Conservation (phyloP, 2,113 vertebrate species). For the Tyto alba region DNA sequence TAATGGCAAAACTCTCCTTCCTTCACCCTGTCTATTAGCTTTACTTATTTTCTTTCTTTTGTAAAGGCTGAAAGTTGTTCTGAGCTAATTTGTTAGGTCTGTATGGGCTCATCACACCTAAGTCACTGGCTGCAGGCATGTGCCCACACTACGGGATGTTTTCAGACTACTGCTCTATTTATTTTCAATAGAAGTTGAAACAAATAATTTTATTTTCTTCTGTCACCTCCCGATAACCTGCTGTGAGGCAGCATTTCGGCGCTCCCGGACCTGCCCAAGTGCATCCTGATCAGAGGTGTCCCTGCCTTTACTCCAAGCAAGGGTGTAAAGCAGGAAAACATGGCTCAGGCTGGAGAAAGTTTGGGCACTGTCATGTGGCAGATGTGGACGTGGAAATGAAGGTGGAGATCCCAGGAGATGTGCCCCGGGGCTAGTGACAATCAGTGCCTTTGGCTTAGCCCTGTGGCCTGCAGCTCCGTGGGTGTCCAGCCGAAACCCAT, state of each 20-base stretch:
- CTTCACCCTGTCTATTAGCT: not conserved
- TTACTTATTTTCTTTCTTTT: not conserved
- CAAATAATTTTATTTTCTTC: not conserved
- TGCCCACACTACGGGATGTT: not conserved
- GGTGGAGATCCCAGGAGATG: not conserved
- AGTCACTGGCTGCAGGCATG: not conserved
- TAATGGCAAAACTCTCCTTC: not conserved
- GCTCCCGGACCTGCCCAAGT: not conserved
- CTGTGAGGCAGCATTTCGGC: accelerated
- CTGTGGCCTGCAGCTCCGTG: not conserved
- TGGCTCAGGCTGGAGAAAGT: not conserved
- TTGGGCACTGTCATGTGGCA: not conserved
- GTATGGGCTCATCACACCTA: accelerated
- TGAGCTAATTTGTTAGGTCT: not conserved
- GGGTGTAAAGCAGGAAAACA: not conserved
- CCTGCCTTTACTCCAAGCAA: not conserved
- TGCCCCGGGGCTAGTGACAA: not conserved
- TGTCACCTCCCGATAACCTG: not conserved
- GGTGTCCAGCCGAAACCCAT: not conserved
- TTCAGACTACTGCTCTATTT: not conserved
- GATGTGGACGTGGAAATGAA: not conserved
- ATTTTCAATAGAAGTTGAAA: not conserved
- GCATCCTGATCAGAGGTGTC: not conserved
- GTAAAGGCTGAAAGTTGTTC: not conserved
- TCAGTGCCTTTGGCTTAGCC: not conserved